Evolutionary conservation across 2,888 invertebrate species (phyloP).

Genomic region (Fabriciana adippe): DNA sequence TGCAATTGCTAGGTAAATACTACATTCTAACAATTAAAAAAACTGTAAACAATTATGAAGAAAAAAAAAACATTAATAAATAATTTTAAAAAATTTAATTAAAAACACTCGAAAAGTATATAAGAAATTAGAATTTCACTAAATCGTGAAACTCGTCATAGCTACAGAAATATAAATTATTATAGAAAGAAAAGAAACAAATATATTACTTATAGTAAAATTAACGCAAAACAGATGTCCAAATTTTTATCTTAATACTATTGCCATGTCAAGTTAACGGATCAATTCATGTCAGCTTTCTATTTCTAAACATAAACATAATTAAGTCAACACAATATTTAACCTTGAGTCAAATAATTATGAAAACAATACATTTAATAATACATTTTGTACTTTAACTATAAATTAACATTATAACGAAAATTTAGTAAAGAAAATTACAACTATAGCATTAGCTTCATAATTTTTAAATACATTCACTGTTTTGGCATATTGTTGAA

Average conservation of each 20-base stretch:
- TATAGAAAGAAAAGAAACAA: constrained; percentile 19
- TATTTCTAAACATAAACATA: constrained; percentile 16
- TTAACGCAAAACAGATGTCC: constrained; percentile 24
- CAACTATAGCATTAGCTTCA: neutral
- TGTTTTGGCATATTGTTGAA: too few species aligned
- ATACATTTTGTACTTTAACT: constrained; percentile 32
- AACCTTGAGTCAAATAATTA: constrained; percentile 14
- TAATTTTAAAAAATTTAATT: constrained; percentile 22
- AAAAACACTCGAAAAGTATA: constrained; percentile 19
- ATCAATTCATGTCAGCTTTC: constrained; percentile 28
- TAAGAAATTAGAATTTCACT: constrained; percentile 20
- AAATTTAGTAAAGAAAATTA: neutral
- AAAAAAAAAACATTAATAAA: constrained; percentile 2
- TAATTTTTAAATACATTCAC: neutral
- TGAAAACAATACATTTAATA: constrained; percentile 23
- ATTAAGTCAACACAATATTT: constrained; percentile 5
- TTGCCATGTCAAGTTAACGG: constrained; percentile 23
- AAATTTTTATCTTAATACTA: constrained; percentile 13
- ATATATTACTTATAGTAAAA: constrained; percentile 23
- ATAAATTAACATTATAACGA: constrained; percentile 7
- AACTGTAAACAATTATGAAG: neutral
- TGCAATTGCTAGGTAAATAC: too few species aligned
- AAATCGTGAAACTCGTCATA: constrained; percentile 29
- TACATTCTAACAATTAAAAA: too few species aligned
- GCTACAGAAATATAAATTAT: constrained; percentile 22